Base-by-base conservation (phyloP, 2,113 vertebrate genomes). In the Drymodes brunneopygia region DNA sequence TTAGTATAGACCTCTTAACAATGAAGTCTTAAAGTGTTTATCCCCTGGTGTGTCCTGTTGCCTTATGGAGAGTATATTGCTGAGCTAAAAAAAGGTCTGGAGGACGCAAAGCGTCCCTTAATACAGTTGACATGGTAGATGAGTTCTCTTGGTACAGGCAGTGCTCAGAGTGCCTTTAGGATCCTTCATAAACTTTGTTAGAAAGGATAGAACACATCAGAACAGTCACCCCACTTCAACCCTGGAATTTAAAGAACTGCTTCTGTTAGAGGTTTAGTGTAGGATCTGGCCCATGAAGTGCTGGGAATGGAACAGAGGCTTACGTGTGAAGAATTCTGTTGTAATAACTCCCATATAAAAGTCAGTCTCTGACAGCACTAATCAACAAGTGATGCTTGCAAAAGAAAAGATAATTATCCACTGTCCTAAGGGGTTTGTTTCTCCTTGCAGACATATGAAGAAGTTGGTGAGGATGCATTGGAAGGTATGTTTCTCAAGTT, bases 391-490 rank as follows among this genome's bases (percentile, higher is more conserved):
- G 24, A 48, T 61, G 74, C 35, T 60, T 6, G 2, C 45, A 60
- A 82, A 66, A 69, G 27, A 20, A 23, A 42, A 86, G 6, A n/a
- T 35, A 57, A 67, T 16, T 83, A 57, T 48, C 50, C 48, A n/a
- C 66, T 60, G 29, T 88, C 45, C 67, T 91, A 65, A 95, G 38
- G 28, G n/a, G 6, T 81, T 81, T 81, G 48, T 89, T 69, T 97
- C 94, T 77, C 77, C 95, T 97, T 97, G 60, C 95, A 99, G 99
- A 98, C 98, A 16, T 98, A 97, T 18, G 99, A 99, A 97, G 98
- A 98, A 81, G 96, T 98, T 15, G 97, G 98, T 80, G 99, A 99
- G 47, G 99, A 99, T 60, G 98, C 98, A 9, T 79, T 99, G 64
- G 99, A 99, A 99, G 98, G 99, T 99, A 97, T 12, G 90, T 61